These are phyloP conservation scores for Parauchenoglanis ngamensis DNA, from an alignment of 2,797 vertebrate genomes.

Conservation along the genomic window DNA sequence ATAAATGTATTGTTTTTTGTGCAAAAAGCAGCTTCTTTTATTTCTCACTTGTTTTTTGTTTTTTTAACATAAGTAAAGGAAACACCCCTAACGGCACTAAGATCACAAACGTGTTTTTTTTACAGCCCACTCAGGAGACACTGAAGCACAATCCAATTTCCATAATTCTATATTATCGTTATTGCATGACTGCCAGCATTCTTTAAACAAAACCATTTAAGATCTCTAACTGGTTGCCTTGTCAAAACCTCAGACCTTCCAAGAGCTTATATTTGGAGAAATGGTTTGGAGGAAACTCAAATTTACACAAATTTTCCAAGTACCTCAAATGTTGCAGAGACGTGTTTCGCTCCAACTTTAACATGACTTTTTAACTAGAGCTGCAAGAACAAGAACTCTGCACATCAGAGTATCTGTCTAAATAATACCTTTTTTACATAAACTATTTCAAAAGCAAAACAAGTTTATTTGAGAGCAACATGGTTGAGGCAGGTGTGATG, in stretches of 20 bases:
- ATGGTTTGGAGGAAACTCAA: slow-evolving; percentile 23
- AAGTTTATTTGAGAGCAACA: background rate
- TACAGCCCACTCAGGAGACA: background rate
- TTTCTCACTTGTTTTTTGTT: slow-evolving; percentile 34
- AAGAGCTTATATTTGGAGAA: slow-evolving; percentile 9
- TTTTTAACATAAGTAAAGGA: background rate
- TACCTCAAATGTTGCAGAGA: slow-evolving; percentile 14
- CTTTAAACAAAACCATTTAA: slow-evolving; percentile 15
- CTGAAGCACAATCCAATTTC: slow-evolving; percentile 13
- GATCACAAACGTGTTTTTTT: background rate
- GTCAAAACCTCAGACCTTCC: slow-evolving; percentile 20
- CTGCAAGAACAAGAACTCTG: background rate
- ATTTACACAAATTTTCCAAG: slow-evolving; percentile 20
- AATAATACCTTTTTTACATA: background rate
- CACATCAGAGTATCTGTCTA: background rate
- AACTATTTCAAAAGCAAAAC: background rate
- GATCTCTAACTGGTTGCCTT: background rate
- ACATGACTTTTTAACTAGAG: background rate
- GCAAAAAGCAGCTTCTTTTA: slow-evolving; percentile 76
- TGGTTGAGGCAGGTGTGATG: background rate
- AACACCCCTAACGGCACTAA: background rate
- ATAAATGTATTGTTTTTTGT: slow-evolving; percentile 98
- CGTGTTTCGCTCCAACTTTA: background rate
- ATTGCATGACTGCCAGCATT: background rate
- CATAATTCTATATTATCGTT: slow-evolving; percentile 10